phyloP scores from a whole-genome alignment of 2,797 vertebrate species.

The Argya squamiceps region DNA sequence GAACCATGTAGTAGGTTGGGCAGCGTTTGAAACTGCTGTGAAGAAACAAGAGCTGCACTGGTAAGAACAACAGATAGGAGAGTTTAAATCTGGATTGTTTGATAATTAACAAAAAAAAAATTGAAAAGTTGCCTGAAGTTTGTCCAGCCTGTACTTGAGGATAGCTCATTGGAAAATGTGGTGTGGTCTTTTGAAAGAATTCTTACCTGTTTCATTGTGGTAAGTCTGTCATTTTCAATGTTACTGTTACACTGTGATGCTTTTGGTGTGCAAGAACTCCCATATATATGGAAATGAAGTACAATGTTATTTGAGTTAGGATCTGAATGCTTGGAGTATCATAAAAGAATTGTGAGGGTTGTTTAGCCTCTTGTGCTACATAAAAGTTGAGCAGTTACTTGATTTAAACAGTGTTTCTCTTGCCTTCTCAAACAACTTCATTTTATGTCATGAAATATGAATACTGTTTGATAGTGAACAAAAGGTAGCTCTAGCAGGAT shows the following conservation, averaged over 20 bases:
- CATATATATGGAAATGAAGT: background rate
- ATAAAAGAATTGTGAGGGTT: background rate
- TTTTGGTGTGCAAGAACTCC: background rate
- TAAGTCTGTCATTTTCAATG: background rate
- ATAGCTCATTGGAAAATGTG: accelerated
- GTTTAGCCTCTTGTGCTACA: background rate
- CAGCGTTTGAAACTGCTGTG: background rate
- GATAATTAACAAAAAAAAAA: background rate
- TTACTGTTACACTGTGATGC: background rate
- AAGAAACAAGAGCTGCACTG: background rate
- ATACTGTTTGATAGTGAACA: background rate
- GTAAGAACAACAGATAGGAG: background rate
- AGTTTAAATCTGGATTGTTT: background rate
- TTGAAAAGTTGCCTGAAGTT: background rate
- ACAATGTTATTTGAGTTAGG: background rate
- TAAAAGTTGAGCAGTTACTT: background rate
- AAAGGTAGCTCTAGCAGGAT: background rate
- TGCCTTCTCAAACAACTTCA: background rate
- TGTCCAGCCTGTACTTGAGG: background rate
- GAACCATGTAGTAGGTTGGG: background rate
- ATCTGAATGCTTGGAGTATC: background rate
- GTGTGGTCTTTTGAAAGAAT: background rate
- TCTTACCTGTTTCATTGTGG: background rate
- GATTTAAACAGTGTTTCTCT: background rate
- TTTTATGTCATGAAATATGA: background rate